Base-by-base conservation (phyloP, 1,140 invertebrate species). In the Aradophagus sp. region DNA sequence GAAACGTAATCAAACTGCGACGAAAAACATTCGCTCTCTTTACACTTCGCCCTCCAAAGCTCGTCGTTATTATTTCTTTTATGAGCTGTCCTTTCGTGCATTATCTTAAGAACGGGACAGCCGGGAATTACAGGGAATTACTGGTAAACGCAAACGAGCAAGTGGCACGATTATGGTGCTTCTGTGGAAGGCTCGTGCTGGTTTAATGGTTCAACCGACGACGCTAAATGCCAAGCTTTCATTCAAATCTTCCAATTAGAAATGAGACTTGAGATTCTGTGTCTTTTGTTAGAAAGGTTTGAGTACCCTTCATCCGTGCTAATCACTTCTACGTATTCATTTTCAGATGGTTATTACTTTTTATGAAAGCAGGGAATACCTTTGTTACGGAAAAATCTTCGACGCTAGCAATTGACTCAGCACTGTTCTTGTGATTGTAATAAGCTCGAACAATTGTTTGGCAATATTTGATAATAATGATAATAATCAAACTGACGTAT, bases 221-320 rank as follows among this genome's bases (percentile, higher is more conserved):
- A 67, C 15, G 45, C 50, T 63, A 67, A 73, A 73, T 67, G 70
- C 58, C 58, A 67, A 73, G 62, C 58, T 53, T 63, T 62, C 70
- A 66, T 72, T 59, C 69, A 66, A 72, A 66, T 66, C 56, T 67
- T 56, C 62, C 56, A 72, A 72, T 72, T 66, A 62, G 55, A 61
- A 62, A 56, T 39, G 12, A 61, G 48, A 61, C 55, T 42, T 15
- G 36, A 3, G 56, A 72, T 62, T 72, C 65, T 31, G 50, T 42
- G 20, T 41, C 11, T 23, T 11, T 39, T 6, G n/a, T 26, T 52
- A 39, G 27, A 15, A 45, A 36, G 5, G 29, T 26, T 34, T 31
- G 32, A 38, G 31, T 35, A 36, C 47, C 56, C 17, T 61, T 41
- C 7, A 17, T 12, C 26, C 14, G 29, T 16, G 38, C 5, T 48